Percentiles rank a stretch among this genome's conserved stretches.
Conservation (phyloP, 1,140 invertebrate species). For the Leptinotarsa undecemlineata region DNA sequence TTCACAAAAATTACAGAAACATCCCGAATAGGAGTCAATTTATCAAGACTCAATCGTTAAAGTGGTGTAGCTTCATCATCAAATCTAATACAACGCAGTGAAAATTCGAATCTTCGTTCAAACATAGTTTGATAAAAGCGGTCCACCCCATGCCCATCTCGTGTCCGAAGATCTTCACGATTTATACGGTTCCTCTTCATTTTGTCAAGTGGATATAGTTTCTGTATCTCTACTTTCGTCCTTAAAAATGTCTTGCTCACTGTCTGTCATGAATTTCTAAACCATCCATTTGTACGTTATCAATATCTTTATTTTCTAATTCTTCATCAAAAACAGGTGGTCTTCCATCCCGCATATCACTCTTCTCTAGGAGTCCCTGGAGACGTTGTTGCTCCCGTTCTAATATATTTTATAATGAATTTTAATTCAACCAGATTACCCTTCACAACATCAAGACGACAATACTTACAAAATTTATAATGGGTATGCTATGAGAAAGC, state of each 20-base stretch:
- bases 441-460: too few species aligned
- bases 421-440: too few species aligned
- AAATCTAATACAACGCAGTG: too few species aligned
- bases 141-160: not conserved
- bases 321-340: not conserved
- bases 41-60: not conserved
- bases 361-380: not conserved
- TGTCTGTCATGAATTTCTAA: not conserved
- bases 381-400: too few species aligned
- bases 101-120: not conserved
- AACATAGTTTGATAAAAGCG: not conserved
- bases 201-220: not conserved
- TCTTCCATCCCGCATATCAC: not conserved
- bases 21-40: not conserved
- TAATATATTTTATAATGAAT: too few species aligned
- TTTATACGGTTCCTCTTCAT: not conserved
- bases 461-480: too few species aligned
- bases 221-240: not conserved
- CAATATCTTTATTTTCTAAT: not conserved
- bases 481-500: too few species aligned
- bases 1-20: not conserved
- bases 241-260: not conserved
- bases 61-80: not conserved
- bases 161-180: not conserved
- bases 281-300: not conserved